These are phyloP conservation scores for Pogonus chalceus DNA, from an alignment of 1,140 invertebrate genomes.

Conservation along the genomic window DNA sequence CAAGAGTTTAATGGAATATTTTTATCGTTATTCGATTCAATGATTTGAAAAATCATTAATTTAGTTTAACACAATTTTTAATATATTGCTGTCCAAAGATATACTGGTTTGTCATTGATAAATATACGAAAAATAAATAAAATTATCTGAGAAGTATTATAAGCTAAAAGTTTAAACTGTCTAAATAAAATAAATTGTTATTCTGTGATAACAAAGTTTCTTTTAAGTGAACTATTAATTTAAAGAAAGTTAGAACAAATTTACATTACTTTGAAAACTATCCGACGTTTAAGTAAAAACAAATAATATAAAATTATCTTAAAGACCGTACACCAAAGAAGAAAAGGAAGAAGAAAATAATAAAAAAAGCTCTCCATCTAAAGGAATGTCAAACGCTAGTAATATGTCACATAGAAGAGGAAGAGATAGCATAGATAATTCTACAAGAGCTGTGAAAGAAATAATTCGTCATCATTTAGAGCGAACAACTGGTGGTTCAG, in stretches of 20 bases:
- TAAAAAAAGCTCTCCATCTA: slow-evolving; percentile 61
- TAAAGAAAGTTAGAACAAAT: slow-evolving; percentile 1
- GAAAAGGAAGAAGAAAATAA: slow-evolving; percentile 80
- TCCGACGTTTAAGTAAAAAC: background rate
- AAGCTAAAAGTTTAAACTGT: no score
- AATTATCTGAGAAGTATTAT: no score
- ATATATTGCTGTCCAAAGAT: no score
- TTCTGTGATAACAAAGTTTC: no score
- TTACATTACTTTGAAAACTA: slow-evolving; percentile 8
- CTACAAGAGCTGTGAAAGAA: slow-evolving; percentile 38
- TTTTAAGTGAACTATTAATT: no score
- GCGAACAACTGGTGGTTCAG: slow-evolving; percentile 55
- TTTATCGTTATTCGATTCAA: no score
- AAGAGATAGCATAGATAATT: slow-evolving; percentile 34
- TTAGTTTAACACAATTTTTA: no score
- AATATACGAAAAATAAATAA: no score
- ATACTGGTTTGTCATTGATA: no score
- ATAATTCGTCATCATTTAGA: slow-evolving; percentile 60
- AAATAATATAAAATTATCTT: slow-evolving; percentile 12
- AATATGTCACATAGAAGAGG: background rate
- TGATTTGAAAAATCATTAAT: no score
- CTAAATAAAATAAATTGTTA: no score
- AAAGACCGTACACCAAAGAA: slow-evolving; percentile 68
- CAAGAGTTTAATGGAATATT: no score
- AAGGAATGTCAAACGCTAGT: slow-evolving; percentile 35